phyloP scores from a whole-genome alignment of 1,140 invertebrate genomes.

The Thaumetopoea pityocampa region DNA sequence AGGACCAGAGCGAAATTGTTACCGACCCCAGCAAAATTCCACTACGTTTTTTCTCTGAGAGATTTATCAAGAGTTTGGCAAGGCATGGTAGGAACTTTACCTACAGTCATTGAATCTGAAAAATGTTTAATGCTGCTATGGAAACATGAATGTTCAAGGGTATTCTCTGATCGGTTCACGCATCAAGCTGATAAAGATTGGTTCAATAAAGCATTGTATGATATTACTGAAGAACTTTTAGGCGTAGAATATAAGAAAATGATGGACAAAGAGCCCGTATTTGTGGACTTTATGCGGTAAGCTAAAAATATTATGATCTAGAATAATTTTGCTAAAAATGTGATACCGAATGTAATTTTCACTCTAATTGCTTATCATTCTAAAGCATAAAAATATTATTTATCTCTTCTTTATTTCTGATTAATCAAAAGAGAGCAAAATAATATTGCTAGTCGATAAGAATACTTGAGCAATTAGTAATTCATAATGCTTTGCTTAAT shows the following conservation, averaged over 20 bases:
- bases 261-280: conserved; percentile 85
- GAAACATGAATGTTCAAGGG: conserved; percentile 95
- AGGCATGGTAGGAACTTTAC: conserved; percentile 95
- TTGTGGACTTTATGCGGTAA: conserved; percentile 95
- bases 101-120: conserved; percentile 89
- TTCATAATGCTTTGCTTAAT: too few species aligned
- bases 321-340: too few species aligned
- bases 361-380: too few species aligned
- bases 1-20: conserved; percentile 88
- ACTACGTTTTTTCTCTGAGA: conserved; percentile 96
- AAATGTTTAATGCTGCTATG: conserved; percentile 90
- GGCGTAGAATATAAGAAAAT: conserved; percentile 82
- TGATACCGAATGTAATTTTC: too few species aligned
- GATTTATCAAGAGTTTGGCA: conserved; percentile 97
- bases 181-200: conserved; percentile 86
- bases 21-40: conserved; percentile 97
- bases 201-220: conserved; percentile 84
- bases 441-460: too few species aligned
- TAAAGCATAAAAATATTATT: too few species aligned
- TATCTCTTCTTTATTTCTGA: too few species aligned
- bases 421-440: too few species aligned
- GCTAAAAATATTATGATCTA: neutral
- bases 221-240: conserved; percentile 80
- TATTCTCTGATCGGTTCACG: conserved; percentile 94
- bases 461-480: too few species aligned